Percentiles rank a stretch among this genome's conserved stretches.
phyloP scores from a whole-genome alignment of 2,113 vertebrate genomes.

The Nannobrachium achirus region DNA sequence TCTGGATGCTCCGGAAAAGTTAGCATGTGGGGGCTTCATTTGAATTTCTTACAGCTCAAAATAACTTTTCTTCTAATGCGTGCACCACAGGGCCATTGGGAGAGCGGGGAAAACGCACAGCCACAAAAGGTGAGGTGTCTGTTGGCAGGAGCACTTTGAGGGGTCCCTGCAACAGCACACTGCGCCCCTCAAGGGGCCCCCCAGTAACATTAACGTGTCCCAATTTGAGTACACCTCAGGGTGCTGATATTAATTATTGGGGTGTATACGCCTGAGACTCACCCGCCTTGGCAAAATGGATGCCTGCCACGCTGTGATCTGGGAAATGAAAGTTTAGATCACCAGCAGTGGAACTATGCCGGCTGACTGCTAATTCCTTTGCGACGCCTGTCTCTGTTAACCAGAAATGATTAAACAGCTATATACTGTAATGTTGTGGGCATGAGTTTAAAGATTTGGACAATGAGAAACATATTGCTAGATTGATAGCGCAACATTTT shows the following conservation, averaged over 20 bases:
- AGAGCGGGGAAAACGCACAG: conserved; percentile 34
- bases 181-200: conserved; percentile 82
- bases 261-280: conserved; percentile 90
- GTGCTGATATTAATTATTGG: conserved; percentile 97
- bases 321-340: conserved; percentile 88
- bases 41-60: conserved; percentile 90
- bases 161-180: conserved; percentile 70
- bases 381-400: conserved; percentile 82
- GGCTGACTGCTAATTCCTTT: conserved; percentile 86
- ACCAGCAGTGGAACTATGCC: conserved; percentile 75
- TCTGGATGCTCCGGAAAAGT: conserved; percentile 80
- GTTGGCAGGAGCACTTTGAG: conserved; percentile 61
- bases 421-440: too few species aligned
- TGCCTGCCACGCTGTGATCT: conserved; percentile 90
- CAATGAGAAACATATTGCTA: conserved; percentile 41
- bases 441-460: conserved; percentile 18
- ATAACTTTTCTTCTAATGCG: conserved; percentile 83
- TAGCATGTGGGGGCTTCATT: conserved; percentile 88
- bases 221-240: conserved; percentile 96
- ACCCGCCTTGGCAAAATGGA: conserved; percentile 86
- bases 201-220: conserved; percentile 92
- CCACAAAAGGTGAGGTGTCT: conserved; percentile 73
- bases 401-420: conserved; percentile 65
- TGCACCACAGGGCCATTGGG: conserved; percentile 73
- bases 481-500: conserved; percentile 43